phyloP scores from a whole-genome alignment of 2,113 vertebrate species.

The Heterocephalus glaber region DNA sequence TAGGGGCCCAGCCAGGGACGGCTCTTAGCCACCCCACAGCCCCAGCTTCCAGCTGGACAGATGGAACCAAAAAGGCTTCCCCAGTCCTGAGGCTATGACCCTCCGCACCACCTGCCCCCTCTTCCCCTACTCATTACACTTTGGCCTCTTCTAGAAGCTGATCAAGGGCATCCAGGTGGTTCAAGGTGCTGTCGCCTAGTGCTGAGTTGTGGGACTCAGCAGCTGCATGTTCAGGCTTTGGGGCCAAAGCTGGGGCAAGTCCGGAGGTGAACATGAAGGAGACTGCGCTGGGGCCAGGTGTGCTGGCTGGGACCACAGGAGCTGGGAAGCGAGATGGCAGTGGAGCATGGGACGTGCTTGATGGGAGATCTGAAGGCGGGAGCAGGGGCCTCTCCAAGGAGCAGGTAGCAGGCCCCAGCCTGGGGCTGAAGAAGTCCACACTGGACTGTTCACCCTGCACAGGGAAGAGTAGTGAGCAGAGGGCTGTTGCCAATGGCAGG shows the following conservation, averaged over 20 bases:
- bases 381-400: conserved; percentile 77
- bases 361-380: conserved; percentile 67
- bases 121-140: conserved; percentile 81
- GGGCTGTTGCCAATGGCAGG: neutral
- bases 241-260: conserved; percentile 60
- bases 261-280: conserved; percentile 81
- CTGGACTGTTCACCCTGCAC: conserved; percentile 83
- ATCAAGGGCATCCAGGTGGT: conserved; percentile 83
- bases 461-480: neutral
- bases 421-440: conserved; percentile 87
- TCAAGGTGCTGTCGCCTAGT: conserved; percentile 68
- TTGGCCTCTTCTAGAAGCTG: conserved; percentile 86
- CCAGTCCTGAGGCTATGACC: neutral
- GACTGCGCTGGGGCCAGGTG: conserved; percentile 70
- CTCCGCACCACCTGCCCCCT: neutral
- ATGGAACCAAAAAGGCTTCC: neutral
- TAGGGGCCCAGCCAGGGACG: neutral
- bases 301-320: conserved; percentile 71
- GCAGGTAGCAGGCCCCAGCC: conserved; percentile 72
- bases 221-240: conserved; percentile 73
- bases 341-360: conserved; percentile 58
- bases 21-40: neutral
- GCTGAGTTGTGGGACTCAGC: conserved; percentile 68
- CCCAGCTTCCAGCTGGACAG: neutral
- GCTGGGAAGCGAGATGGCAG: conserved; percentile 78